A percentile compares a stretch with the other conserved stretches of the same genome.
phyloP scores from a whole-genome alignment of 2,888 invertebrate species.

The Emesis furor region DNA sequence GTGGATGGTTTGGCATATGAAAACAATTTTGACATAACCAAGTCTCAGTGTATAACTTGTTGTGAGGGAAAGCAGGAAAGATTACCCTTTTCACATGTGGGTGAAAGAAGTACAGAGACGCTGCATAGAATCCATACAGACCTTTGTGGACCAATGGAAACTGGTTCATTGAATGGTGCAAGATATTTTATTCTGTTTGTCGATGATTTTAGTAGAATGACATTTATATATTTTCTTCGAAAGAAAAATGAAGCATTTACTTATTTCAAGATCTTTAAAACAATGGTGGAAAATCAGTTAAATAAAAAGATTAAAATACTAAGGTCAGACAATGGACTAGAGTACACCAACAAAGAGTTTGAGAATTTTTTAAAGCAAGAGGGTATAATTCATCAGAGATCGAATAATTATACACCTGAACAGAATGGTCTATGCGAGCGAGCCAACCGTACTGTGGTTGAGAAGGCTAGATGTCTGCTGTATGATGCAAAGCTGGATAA shows the following conservation, averaged over 20 bases:
- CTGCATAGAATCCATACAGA: slow-evolving; percentile 18
- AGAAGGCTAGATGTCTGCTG: too few relatives aligned
- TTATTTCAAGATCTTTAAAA: slow-evolving; percentile 48
- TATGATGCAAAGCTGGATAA: too few relatives aligned
- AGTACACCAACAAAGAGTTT: slow-evolving; percentile 65
- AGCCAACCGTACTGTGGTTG: too few relatives aligned
- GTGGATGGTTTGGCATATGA: slow-evolving; percentile 47
- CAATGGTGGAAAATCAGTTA: slow-evolving; percentile 54
- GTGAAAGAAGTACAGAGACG: slow-evolving; percentile 26
- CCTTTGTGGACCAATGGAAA: slow-evolving; percentile 45
- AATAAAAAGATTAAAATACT: slow-evolving; percentile 56
- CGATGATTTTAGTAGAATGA: slow-evolving; percentile 35
- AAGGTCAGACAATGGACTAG: slow-evolving; percentile 61
- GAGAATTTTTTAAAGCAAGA: slow-evolving; percentile 52
- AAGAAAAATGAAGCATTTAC: slow-evolving; percentile 40
- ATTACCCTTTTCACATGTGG: slow-evolving; percentile 34
- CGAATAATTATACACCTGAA: too few relatives aligned
- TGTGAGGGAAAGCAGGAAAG: slow-evolving; percentile 49
- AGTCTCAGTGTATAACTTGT: slow-evolving; percentile 44
- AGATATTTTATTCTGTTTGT: slow-evolving; percentile 33
- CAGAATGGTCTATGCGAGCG: too few relatives aligned
- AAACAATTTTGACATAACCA: slow-evolving; percentile 26
- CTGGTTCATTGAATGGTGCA: neutral
- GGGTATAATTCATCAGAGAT: slow-evolving; percentile 61
- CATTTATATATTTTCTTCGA: slow-evolving; percentile 41